Conservation (phyloP, 2,888 invertebrate species). For the Ligdia adustata region DNA sequence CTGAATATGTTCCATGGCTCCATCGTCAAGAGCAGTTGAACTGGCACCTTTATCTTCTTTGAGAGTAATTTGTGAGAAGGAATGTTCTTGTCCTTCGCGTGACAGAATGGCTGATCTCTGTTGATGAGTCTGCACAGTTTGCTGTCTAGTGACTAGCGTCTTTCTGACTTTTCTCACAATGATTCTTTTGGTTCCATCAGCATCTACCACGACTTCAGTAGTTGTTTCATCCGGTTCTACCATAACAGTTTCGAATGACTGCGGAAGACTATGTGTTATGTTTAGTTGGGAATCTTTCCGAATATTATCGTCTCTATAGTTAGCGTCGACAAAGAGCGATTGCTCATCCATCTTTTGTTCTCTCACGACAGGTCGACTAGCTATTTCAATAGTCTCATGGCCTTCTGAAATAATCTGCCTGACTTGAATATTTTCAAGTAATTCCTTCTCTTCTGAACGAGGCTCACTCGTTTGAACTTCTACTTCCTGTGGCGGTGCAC, state of each 20-base stretch:
- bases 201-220: conserved; percentile 91
- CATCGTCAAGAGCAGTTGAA: conserved; percentile 83
- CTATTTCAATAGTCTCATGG: conserved; percentile 89
- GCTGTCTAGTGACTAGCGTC: conserved; percentile 87
- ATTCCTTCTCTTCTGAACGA: conserved; percentile 73
- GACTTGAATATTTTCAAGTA: conserved; percentile 86
- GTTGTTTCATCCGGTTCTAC: conserved; percentile 93
- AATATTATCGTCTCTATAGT: conserved; percentile 84
- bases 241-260: conserved; percentile 91
- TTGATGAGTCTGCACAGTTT: conserved; percentile 86
- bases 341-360: conserved; percentile 80
- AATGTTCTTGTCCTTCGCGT: conserved; percentile 83
- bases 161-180: conserved; percentile 89
- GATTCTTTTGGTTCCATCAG: conserved; percentile 92
- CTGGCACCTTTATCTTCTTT: conserved; percentile 86
- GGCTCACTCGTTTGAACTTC: conserved; percentile 86
- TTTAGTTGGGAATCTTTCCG: conserved; percentile 87
- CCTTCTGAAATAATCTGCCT: conserved; percentile 86
- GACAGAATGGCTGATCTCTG: conserved; percentile 81
- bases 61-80: conserved; percentile 87
- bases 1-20: conserved; percentile 85
- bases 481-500: conserved; percentile 81
- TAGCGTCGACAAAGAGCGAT: conserved; percentile 88
- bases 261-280: conserved; percentile 88
- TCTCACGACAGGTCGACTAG: conserved; percentile 84